Evolutionary conservation across 2,797 vertebrate species (phyloP).

Genomic region (Acanthurus leucopareius): DNA sequence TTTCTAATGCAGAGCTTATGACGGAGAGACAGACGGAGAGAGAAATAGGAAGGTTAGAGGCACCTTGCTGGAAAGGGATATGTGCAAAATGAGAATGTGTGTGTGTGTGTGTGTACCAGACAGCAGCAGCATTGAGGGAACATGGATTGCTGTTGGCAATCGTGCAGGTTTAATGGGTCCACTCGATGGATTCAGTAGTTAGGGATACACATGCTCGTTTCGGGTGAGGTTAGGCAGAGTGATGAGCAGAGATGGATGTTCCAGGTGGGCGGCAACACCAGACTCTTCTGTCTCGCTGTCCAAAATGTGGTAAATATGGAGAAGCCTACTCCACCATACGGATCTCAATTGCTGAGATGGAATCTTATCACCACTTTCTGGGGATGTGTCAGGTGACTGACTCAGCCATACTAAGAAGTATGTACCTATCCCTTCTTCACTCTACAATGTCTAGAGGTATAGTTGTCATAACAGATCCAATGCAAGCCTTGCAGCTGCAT

Average conservation of each 20-base stretch:
- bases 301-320: slow-evolving; percentile 78
- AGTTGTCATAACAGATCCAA: neutral
- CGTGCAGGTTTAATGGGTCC: too few relatives aligned
- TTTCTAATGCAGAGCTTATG: slow-evolving; percentile 60
- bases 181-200: neutral
- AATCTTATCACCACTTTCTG: slow-evolving; percentile 89
- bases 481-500: neutral
- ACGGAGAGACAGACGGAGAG: slow-evolving; percentile 19
- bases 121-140: slow-evolving; percentile 8
- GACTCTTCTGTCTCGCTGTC: slow-evolving; percentile 79
- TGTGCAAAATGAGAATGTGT: slow-evolving; percentile 5
- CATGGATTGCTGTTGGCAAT: slow-evolving; percentile 2
- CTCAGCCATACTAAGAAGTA: slow-evolving; percentile 79
- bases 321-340: slow-evolving; percentile 83
- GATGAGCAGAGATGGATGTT: slow-evolving; percentile 42
- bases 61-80: slow-evolving; percentile 15
- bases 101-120: slow-evolving; percentile 3
- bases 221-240: neutral
- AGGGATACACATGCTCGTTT: neutral
- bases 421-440: slow-evolving; percentile 28
- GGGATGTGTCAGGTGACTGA: slow-evolving; percentile 85
- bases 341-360: slow-evolving; percentile 92
- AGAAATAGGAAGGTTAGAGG: slow-evolving; percentile 29
- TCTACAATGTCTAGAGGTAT: neutral
- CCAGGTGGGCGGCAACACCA: slow-evolving; percentile 34